Evolutionary conservation across 2,113 vertebrate species (phyloP).

Genomic region (Motacilla tschutschensis): DNA sequence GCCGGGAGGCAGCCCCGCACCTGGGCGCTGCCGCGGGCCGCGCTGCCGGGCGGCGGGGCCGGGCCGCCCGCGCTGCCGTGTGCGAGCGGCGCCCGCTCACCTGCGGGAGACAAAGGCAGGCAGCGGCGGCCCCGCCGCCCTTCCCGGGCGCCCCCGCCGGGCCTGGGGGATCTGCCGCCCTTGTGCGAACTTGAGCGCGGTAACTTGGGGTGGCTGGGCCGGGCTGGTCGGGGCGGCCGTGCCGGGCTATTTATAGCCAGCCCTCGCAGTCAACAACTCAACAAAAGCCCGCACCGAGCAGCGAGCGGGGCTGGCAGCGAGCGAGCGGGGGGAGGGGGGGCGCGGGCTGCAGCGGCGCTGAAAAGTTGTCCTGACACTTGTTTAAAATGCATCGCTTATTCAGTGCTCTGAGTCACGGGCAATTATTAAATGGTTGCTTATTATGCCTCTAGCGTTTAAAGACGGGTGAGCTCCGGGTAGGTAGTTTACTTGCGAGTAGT

Average conservation of each 20-base stretch:
- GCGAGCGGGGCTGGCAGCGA: not conserved
- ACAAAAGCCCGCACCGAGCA: not conserved
- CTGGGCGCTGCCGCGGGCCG: too few species aligned
- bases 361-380: not conserved
- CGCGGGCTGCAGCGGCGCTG: not conserved
- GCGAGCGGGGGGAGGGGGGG: not conserved
- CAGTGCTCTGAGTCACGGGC: not conserved
- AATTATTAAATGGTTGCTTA: not conserved
- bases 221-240: not conserved
- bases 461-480: not conserved
- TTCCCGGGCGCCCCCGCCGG: not conserved
- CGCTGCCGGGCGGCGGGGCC: not conserved
- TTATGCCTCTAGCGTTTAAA: not conserved
- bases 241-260: not conserved
- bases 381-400: not conserved
- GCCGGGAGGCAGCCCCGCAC: too few species aligned
- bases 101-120: constrained; percentile 35
- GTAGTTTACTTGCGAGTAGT: not conserved
- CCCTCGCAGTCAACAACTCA: not conserved
- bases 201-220: not conserved
- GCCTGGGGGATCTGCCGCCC: not conserved
- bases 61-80: not conserved
- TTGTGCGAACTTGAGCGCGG: not conserved
- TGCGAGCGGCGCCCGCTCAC: not conserved
- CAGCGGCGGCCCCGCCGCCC: not conserved